Evolutionary conservation across 2,888 invertebrate species (phyloP).

Genomic region (Harpalus rufipes): DNA sequence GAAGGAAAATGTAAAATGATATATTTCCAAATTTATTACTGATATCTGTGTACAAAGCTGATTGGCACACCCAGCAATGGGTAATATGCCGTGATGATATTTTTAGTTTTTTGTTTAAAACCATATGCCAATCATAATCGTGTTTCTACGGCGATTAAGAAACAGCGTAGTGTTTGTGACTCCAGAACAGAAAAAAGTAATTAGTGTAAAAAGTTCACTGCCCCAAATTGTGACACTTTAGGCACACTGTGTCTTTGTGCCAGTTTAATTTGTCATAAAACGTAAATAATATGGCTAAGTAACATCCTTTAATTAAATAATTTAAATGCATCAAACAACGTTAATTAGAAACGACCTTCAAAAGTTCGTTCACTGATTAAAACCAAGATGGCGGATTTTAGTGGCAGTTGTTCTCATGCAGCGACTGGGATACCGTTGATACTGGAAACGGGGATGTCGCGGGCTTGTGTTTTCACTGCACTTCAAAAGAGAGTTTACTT

Average conservation of each 20-base stretch:
- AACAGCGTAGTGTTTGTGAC: neutral
- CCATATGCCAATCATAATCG: neutral
- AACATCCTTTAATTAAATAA: slow-evolving; percentile 56
- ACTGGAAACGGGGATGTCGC: too few species aligned
- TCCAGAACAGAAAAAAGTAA: neutral
- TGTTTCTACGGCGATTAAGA: neutral
- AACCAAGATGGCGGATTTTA: slow-evolving; percentile 57
- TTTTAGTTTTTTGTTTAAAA: neutral
- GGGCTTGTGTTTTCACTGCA: too few species aligned
- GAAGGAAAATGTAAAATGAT: slow-evolving; percentile 36
- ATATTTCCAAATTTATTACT: neutral
- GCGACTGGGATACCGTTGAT: slow-evolving; percentile 37
- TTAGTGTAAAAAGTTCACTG: slow-evolving; percentile 4
- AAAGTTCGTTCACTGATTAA: slow-evolving; percentile 66
- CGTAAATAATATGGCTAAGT: slow-evolving; percentile 42
- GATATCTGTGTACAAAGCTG: too few species aligned
- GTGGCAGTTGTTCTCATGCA: slow-evolving; percentile 49
- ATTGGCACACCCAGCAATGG: too few species aligned
- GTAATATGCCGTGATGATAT: too few species aligned
- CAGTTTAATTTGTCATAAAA: slow-evolving; percentile 41
- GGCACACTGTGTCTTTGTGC: slow-evolving; percentile 1
- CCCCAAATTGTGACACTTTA: neutral
- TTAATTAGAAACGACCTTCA: slow-evolving; percentile 60
- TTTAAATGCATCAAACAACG: slow-evolving; percentile 59
- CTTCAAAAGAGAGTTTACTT: too few species aligned